Evolutionary conservation across 2,888 invertebrate species (phyloP).

Genomic region (Halictus ligatus): DNA sequence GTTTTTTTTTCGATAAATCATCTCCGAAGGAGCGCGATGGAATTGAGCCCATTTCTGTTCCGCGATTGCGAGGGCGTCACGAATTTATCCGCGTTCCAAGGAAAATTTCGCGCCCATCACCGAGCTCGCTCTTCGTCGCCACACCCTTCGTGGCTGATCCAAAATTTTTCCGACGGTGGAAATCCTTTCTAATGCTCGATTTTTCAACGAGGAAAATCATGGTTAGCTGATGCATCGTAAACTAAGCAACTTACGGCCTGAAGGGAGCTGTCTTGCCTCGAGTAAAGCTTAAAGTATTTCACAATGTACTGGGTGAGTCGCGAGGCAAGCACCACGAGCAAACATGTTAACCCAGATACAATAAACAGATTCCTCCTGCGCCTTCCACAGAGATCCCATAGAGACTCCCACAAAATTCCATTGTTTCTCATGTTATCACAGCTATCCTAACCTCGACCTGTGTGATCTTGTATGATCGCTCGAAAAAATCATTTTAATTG

Average conservation of each 20-base stretch:
- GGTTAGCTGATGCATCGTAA: conserved; percentile 30
- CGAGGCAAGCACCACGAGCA: not conserved
- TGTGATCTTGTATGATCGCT: too few relatives aligned
- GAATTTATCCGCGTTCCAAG: conserved; percentile 9
- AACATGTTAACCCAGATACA: not conserved
- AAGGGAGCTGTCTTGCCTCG: not conserved
- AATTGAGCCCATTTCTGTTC: conserved; percentile 29
- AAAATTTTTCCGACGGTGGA: conserved; percentile 6
- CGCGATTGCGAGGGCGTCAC: conserved; percentile 16
- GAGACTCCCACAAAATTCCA: too few relatives aligned
- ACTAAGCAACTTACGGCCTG: conserved; percentile 11
- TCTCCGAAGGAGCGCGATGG: not conserved
- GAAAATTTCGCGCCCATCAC: conserved; percentile 1
- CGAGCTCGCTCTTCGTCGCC: not conserved
- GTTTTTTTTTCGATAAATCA: not conserved
- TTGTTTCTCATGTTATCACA: too few relatives aligned
- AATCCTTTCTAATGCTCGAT: conserved; percentile 17
- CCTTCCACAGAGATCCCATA: not conserved
- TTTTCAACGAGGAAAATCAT: conserved; percentile 24
- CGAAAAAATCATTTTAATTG: too few relatives aligned
- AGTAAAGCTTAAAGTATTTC: not conserved
- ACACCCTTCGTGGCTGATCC: not conserved
- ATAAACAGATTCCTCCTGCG: not conserved
- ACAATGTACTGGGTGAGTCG: not conserved
- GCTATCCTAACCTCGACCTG: too few relatives aligned